These are phyloP conservation scores for Panagrolaimus sp. DNA, from an alignment of 1,140 invertebrate species.

Conservation along the genomic window DNA sequence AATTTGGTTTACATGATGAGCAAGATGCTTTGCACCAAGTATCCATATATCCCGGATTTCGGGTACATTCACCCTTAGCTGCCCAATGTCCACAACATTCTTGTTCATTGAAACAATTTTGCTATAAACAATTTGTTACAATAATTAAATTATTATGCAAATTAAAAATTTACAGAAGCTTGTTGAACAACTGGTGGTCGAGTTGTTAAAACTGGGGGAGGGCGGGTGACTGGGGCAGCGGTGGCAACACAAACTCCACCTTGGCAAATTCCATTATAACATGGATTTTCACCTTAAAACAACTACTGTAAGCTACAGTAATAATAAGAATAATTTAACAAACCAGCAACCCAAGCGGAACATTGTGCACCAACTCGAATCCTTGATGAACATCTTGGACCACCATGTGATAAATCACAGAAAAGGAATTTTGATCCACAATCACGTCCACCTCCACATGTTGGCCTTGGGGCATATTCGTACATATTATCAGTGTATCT, in stretches of 20 bases:
- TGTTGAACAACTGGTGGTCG: neutral
- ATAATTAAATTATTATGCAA: no score
- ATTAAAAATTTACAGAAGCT: neutral
- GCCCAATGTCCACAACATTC: slow-evolving; percentile 41
- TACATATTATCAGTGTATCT: slow-evolving; percentile 54
- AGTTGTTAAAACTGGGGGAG: slow-evolving; percentile 13
- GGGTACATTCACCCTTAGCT: slow-evolving; percentile 33
- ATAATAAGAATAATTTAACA: slow-evolving; percentile 24
- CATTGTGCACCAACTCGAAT: slow-evolving; percentile 45
- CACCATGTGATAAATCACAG: slow-evolving; percentile 49
- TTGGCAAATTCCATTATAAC: slow-evolving; percentile 39
- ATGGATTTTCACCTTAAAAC: slow-evolving; percentile 35
- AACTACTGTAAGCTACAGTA: neutral
- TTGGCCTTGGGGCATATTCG: slow-evolving; percentile 50
- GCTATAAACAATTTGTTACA: slow-evolving; percentile 7
- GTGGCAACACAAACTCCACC: slow-evolving; percentile 38
- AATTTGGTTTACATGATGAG: slow-evolving; percentile 33
- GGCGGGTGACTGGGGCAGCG: neutral
- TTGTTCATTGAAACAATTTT: slow-evolving; percentile 44
- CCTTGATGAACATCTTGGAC: slow-evolving; percentile 47
- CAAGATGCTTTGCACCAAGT: slow-evolving; percentile 51
- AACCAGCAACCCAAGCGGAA: slow-evolving; percentile 30
- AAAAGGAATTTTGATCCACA: slow-evolving; percentile 53
- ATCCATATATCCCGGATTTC: slow-evolving; percentile 36
- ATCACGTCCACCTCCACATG: slow-evolving; percentile 31